Percentiles rank a stretch among this genome's conserved stretches.
Evolutionary conservation across 2,797 vertebrate genomes (phyloP).

Genomic region (Poeciliopsis infans): DNA sequence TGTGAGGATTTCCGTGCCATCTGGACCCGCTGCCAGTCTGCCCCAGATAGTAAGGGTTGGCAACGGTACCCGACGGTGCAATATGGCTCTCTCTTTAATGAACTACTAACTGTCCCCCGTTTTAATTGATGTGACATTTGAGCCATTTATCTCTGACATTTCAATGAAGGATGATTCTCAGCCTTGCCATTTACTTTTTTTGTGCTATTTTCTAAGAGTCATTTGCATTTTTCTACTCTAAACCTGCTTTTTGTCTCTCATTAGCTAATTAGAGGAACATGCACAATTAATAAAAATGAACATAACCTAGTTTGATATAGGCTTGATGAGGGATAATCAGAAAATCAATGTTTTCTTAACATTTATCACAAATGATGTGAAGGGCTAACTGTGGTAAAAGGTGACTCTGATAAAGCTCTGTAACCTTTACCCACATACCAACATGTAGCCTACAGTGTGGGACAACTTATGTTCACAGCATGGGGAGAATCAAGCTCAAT

Average conservation of each 20-base stretch:
- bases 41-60: slow-evolving; percentile 84
- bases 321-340: slow-evolving; percentile 78
- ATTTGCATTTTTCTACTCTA: slow-evolving; percentile 82
- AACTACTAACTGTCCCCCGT: slow-evolving; percentile 85
- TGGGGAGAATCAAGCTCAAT: slow-evolving; percentile 83
- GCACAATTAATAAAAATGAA: slow-evolving; percentile 82
- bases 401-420: slow-evolving; percentile 77
- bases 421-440: slow-evolving; percentile 82
- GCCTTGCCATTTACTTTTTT: slow-evolving; percentile 84
- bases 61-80: slow-evolving; percentile 84
- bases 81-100: slow-evolving; percentile 86
- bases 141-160: slow-evolving; percentile 87
- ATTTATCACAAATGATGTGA: slow-evolving; percentile 76
- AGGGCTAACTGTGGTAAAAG: slow-evolving; percentile 78
- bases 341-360: slow-evolving; percentile 76
- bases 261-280: slow-evolving; percentile 81
- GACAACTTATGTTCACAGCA: slow-evolving; percentile 84
- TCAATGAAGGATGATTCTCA: slow-evolving; percentile 85
- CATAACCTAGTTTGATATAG: slow-evolving; percentile 81
- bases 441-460: slow-evolving; percentile 82
- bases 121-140: slow-evolving; percentile 87
- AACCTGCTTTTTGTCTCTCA: slow-evolving; percentile 81
- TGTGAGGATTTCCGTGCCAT: slow-evolving; percentile 85
- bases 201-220: slow-evolving; percentile 82
- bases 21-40: slow-evolving; percentile 84